Percentiles rank a stretch among this genome's conserved stretches.
These are phyloP conservation scores for Cryptomyrus ogoouensis DNA, from an alignment of 2,113 vertebrate genomes.

Conservation along the genomic window DNA sequence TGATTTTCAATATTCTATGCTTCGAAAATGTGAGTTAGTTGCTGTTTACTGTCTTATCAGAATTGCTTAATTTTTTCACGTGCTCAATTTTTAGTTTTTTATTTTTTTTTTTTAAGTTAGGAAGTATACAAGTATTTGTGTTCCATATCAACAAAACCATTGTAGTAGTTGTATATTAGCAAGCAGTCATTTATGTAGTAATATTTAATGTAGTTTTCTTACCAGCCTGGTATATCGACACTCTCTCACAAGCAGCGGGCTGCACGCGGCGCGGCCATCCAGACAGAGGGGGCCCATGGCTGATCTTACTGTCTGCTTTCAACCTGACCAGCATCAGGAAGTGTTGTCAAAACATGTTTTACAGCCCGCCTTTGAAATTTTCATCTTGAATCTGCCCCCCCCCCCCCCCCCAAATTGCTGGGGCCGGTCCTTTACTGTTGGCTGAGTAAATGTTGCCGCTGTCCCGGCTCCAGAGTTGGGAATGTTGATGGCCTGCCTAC, in stretches of 20 bases:
- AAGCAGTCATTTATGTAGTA: not conserved
- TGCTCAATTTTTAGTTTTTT: not conserved
- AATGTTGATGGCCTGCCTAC: slow-evolving; percentile 54
- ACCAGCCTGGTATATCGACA: not conserved
- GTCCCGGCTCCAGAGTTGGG: slow-evolving; percentile 42
- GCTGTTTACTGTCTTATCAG: not conserved
- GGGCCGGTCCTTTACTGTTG: slow-evolving; percentile 34
- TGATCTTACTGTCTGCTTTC: not conserved
- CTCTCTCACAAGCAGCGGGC: too few species aligned
- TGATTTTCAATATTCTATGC: not conserved
- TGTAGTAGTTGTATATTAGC: not conserved
- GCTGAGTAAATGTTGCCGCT: slow-evolving; percentile 45
- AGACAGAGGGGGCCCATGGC: not conserved
- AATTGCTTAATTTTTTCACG: not conserved
- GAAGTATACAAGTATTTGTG: not conserved
- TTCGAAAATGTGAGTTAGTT: not conserved
- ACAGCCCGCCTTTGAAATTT: not conserved
- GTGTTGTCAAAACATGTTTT: not conserved
- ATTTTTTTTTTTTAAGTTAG: not conserved
- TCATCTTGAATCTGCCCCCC: not conserved
- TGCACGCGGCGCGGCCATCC: not conserved
- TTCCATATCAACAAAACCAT: too few species aligned
- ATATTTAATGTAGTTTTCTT: not conserved
- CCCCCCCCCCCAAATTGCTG: not conserved
- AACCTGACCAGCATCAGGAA: not conserved